Evolutionary conservation across 2,888 invertebrate species (phyloP).

Genomic region (Leptura quadrifasciata): DNA sequence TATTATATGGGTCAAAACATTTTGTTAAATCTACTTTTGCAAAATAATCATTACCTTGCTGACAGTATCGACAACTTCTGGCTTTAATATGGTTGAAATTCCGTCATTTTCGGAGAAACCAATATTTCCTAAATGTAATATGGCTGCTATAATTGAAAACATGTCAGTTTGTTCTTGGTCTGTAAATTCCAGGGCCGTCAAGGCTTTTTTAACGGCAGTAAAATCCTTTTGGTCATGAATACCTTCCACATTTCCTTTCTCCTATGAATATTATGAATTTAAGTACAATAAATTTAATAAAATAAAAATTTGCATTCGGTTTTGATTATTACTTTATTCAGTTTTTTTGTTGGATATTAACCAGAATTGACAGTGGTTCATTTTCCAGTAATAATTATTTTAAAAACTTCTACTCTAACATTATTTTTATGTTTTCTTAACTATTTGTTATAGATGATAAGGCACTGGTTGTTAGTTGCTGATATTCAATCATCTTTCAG

Average conservation of each 20-base stretch:
- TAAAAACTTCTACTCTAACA: background rate
- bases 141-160: constrained; percentile 87
- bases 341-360: no score
- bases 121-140: constrained; percentile 92
- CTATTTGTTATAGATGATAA: no score
- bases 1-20: no score
- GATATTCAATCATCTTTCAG: no score
- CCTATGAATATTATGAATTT: constrained; percentile 66
- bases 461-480: no score
- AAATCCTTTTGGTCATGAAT: constrained; percentile 83
- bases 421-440: no score
- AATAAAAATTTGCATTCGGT: no score
- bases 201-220: constrained; percentile 81
- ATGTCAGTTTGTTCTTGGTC: constrained; percentile 84
- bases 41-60: constrained; percentile 77
- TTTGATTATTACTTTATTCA: no score
- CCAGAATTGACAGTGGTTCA: no score
- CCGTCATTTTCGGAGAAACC: constrained; percentile 86
- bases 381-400: no score
- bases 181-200: constrained; percentile 86
- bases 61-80: constrained; percentile 80
- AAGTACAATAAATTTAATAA: background rate
- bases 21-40: background rate
- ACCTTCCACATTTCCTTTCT: constrained; percentile 74
- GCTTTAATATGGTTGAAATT: constrained; percentile 80